Evolutionary conservation across 2,888 invertebrate genomes (phyloP).

Genomic region (Lasioglossum marginatum): DNA sequence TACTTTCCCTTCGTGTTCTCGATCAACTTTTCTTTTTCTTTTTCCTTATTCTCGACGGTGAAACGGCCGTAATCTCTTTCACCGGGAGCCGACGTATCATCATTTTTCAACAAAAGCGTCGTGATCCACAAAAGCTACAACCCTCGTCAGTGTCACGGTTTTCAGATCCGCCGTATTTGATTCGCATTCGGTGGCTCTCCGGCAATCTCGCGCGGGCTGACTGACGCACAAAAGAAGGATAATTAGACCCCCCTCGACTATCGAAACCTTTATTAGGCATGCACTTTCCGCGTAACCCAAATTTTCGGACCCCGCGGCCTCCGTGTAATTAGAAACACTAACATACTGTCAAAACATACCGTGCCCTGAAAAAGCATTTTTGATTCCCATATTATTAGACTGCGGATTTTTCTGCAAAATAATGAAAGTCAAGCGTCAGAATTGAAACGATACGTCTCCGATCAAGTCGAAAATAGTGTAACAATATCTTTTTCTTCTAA

Average conservation of each 20-base stretch:
- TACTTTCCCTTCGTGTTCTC: background rate
- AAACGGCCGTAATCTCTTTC: conserved; percentile 14
- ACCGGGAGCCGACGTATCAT: background rate
- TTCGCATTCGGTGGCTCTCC: conserved; percentile 12
- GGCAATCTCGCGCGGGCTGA: background rate
- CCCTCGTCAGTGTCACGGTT: conserved; percentile 37
- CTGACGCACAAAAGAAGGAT: conserved; percentile 16
- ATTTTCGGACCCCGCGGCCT: conserved; percentile 11
- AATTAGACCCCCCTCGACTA: conserved; percentile 44
- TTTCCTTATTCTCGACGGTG: background rate
- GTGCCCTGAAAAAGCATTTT: background rate
- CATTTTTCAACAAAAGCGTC: conserved; percentile 28
- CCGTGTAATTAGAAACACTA: background rate
- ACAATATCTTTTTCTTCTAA: background rate
- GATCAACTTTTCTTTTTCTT: background rate
- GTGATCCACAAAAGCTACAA: conserved; percentile 18
- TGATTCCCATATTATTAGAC: background rate
- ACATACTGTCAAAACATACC: background rate
- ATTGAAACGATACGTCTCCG: too few relatives aligned
- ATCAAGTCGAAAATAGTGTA: too few relatives aligned
- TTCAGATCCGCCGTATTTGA: conserved; percentile 30
- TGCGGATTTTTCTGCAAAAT: background rate
- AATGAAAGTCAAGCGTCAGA: background rate
- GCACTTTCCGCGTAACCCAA: conserved; percentile 33
- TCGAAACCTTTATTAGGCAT: conserved; percentile 47